These are phyloP conservation scores for Mythimna loreyi DNA, from an alignment of 2,888 invertebrate genomes.

Conservation along the genomic window DNA sequence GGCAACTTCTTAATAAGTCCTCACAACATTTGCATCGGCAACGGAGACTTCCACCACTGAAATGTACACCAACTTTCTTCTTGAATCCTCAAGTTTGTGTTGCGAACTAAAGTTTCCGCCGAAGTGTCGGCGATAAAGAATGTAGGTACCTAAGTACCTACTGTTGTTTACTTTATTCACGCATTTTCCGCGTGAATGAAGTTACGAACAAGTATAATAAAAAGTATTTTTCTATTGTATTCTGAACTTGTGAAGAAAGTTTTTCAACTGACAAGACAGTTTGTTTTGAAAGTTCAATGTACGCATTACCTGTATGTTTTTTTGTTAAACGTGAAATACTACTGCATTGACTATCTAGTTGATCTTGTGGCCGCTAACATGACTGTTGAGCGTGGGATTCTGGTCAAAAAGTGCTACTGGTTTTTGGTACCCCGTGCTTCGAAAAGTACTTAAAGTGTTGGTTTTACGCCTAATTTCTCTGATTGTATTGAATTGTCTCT, in stretches of 20 bases:
- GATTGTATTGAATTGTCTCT: too few relatives aligned
- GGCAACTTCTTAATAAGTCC: constrained; percentile 87
- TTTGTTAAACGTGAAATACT: too few relatives aligned
- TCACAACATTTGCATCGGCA: constrained; percentile 86
- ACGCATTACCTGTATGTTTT: constrained; percentile 19
- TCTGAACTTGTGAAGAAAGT: constrained; percentile 46
- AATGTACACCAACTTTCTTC: constrained; percentile 79
- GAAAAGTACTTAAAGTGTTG: too few relatives aligned
- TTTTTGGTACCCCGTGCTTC: too few relatives aligned
- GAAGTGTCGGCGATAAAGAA: constrained; percentile 60
- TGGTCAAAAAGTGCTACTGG: too few relatives aligned
- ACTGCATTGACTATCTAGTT: too few relatives aligned
- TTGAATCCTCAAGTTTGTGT: constrained; percentile 67
- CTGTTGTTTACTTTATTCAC: constrained; percentile 59
- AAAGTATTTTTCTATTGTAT: constrained; percentile 58
- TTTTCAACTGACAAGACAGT: constrained; percentile 48
- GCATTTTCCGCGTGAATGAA: constrained; percentile 51
- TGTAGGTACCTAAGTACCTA: constrained; percentile 44
- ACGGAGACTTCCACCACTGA: constrained; percentile 71
- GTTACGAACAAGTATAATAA: constrained; percentile 52
- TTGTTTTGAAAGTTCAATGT: constrained; percentile 43
- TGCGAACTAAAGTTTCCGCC: constrained; percentile 47
- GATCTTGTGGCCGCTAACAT: too few relatives aligned
- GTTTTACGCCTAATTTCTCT: too few relatives aligned
- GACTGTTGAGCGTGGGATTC: too few relatives aligned